These are phyloP conservation scores for Platycheirus albimanus DNA, from an alignment of 2,888 invertebrate genomes.

Conservation along the genomic window DNA sequence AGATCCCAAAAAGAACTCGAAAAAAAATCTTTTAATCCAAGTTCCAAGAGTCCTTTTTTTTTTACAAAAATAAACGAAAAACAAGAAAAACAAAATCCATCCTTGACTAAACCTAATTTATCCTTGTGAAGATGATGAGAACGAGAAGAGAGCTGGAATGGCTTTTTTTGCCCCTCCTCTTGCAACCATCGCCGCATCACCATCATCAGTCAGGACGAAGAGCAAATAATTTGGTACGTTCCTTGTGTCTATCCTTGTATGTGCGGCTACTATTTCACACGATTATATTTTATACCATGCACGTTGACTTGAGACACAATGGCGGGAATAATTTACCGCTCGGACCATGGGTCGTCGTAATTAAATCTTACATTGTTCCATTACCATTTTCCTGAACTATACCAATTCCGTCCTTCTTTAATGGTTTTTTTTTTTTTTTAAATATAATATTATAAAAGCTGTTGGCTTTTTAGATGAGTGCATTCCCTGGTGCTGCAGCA, in stretches of 20 bases:
- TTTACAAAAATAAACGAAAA: background rate
- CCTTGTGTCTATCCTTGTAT: conserved; percentile 28
- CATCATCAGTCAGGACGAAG: conserved; percentile 46
- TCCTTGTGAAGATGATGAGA: conserved; percentile 22
- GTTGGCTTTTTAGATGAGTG: conserved; percentile 43
- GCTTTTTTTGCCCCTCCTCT: background rate
- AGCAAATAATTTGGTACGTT: conserved; percentile 47
- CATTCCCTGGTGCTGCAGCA: conserved; percentile 60
- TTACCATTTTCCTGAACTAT: conserved; percentile 53
- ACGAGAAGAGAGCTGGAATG: background rate
- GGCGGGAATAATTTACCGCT: conserved; percentile 52
- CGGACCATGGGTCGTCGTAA: conserved; percentile 42
- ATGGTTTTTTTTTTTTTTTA: conserved; percentile 6
- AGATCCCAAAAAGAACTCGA: conserved; percentile 6
- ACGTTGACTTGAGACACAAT: conserved; percentile 46
- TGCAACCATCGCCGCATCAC: conserved; percentile 4
- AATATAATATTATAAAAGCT: conserved; percentile 32
- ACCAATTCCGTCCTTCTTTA: background rate
- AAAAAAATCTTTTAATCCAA: conserved; percentile 28
- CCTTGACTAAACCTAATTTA: conserved; percentile 36
- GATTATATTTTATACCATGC: conserved; percentile 39
- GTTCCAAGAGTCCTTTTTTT: conserved; percentile 28
- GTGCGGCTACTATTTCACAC: conserved; percentile 33
- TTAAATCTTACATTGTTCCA: conserved; percentile 73
- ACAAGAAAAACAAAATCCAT: background rate